Conservation (phyloP, 2,888 invertebrate species). For the Argyra leucocephala region DNA sequence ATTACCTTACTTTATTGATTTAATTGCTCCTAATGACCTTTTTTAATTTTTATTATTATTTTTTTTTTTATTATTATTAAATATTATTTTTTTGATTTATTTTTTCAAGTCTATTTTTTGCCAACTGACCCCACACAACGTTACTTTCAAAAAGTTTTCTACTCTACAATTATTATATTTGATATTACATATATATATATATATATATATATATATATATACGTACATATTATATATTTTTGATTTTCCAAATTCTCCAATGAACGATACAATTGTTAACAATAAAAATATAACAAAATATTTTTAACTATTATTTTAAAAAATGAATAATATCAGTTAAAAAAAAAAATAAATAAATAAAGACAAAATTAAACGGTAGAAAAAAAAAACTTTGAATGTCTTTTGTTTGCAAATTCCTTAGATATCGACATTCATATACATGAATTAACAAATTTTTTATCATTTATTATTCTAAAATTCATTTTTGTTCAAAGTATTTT, state of each 20-base stretch:
- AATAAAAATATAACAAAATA: neutral
- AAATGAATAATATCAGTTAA: neutral
- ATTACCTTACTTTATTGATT: too few relatives aligned
- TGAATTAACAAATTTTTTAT: constrained; percentile 2
- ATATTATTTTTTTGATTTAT: too few relatives aligned
- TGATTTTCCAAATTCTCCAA: too few relatives aligned
- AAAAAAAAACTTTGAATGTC: neutral
- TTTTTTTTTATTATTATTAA: too few relatives aligned
- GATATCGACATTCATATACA: neutral
- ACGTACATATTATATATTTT: too few relatives aligned
- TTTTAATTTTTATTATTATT: too few relatives aligned
- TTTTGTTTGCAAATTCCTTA: neutral
- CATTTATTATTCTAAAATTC: neutral
- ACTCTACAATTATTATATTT: too few relatives aligned
- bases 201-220: neutral
- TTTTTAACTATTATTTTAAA: neutral
- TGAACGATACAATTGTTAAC: too few relatives aligned
- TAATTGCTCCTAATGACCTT: too few relatives aligned
- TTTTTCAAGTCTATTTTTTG: too few relatives aligned
- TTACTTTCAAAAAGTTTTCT: neutral
- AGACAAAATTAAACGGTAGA: too few relatives aligned
- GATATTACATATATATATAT: neutral
- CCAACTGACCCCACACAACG: neutral
- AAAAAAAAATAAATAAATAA: neutral
- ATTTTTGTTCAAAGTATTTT: neutral